These are phyloP conservation scores for Pseudomyrmex pallidus DNA, from an alignment of 1,140 invertebrate genomes.

Conservation along the genomic window DNA sequence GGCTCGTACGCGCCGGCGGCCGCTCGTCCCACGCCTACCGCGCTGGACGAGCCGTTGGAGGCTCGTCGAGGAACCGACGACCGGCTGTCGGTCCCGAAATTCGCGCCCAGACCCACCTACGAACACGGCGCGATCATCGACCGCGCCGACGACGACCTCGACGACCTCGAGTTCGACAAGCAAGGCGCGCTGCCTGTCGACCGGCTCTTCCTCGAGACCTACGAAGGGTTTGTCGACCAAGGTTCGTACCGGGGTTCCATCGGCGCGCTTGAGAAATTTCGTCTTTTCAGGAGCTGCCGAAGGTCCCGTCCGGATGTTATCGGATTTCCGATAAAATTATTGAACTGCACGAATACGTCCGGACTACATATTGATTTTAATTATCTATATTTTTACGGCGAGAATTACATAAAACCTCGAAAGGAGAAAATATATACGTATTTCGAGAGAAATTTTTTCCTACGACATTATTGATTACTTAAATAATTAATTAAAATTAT, in stretches of 20 bases:
- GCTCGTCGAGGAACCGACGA: conserved; percentile 74
- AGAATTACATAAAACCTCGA: no score
- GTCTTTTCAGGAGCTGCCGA: background rate
- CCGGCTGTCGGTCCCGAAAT: conserved; percentile 72
- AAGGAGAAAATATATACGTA: no score
- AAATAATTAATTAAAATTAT: no score
- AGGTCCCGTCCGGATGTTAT: background rate
- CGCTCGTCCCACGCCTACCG: conserved; percentile 80
- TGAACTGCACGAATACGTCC: background rate
- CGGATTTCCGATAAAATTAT: background rate
- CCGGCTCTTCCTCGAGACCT: conserved; percentile 82
- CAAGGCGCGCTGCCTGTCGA: conserved; percentile 81
- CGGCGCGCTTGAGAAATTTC: conserved; percentile 11
- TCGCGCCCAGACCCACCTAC: conserved; percentile 83
- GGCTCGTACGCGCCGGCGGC: conserved; percentile 66
- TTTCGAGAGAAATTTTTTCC: background rate
- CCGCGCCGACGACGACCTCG: conserved; percentile 82
- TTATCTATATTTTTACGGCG: no score
- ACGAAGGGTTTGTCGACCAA: conserved; percentile 84
- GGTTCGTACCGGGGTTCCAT: conserved; percentile 80
- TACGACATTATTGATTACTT: background rate
- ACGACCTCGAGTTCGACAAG: conserved; percentile 76
- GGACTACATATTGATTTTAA: background rate
- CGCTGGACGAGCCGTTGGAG: conserved; percentile 75
- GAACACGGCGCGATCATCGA: conserved; percentile 83